These are phyloP conservation scores for human (Homo sapiens) DNA, from an alignment of 2,113 vertebrate species.

Conservation along the genomic window GRCh38 chr6:1801001-1801500, in stretches of 20 bases:
- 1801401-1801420: constrained; percentile 73
- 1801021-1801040: neutral
- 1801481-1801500: constrained; percentile 75
- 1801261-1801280: neutral
- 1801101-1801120: neutral
- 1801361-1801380: constrained; percentile 70
- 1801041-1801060: neutral
- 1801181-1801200: neutral
- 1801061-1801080: neutral
- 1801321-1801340: neutral
- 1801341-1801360: neutral
- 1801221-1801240: neutral
- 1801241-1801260: neutral
- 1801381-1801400: constrained; percentile 77
- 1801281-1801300: neutral
- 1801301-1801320: neutral
- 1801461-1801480: constrained; percentile 79
- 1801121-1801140: neutral
- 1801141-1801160: neutral
- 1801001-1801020: neutral
- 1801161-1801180: neutral
- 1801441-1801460: constrained; percentile 72
- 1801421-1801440: constrained; percentile 67
- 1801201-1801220: neutral
- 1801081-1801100: neutral